phyloP scores from a whole-genome alignment of 2,797 vertebrate genomes.

The Lycodopsis pacificus region DNA sequence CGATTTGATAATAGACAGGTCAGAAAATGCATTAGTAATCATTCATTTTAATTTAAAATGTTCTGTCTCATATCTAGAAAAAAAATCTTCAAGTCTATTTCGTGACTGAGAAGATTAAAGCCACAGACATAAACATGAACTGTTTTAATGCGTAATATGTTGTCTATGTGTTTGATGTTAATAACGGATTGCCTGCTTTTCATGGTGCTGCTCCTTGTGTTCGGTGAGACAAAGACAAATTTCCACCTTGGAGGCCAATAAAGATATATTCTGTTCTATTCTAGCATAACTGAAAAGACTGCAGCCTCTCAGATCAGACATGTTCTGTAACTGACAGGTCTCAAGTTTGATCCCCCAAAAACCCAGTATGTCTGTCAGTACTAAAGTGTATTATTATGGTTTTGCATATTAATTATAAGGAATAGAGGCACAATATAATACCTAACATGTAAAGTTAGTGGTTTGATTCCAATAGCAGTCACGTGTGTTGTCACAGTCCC shows the following conservation, averaged over 20 bases:
- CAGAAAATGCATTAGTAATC: background rate
- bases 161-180: background rate
- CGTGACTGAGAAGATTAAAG: background rate
- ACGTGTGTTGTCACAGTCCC: background rate
- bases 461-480: conserved; percentile 8
- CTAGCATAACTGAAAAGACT: background rate
- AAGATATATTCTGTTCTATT: background rate
- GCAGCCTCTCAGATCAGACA: background rate
- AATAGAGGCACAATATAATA: background rate
- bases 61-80: background rate
- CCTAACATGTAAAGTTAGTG: conserved; percentile 8
- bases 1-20: background rate
- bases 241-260: background rate
- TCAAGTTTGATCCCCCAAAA: conserved; percentile 3
- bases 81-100: background rate
- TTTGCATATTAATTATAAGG: background rate
- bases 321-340: background rate
- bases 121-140: background rate
- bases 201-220: background rate
- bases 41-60: background rate
- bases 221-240: background rate
- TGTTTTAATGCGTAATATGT: background rate
- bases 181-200: background rate
- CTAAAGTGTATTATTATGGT: background rate
- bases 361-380: background rate